A percentile compares a stretch with the other conserved stretches of the same genome.
phyloP scores from a whole-genome alignment of 2,888 invertebrate species.

The Pristionchus exspectatus region DNA sequence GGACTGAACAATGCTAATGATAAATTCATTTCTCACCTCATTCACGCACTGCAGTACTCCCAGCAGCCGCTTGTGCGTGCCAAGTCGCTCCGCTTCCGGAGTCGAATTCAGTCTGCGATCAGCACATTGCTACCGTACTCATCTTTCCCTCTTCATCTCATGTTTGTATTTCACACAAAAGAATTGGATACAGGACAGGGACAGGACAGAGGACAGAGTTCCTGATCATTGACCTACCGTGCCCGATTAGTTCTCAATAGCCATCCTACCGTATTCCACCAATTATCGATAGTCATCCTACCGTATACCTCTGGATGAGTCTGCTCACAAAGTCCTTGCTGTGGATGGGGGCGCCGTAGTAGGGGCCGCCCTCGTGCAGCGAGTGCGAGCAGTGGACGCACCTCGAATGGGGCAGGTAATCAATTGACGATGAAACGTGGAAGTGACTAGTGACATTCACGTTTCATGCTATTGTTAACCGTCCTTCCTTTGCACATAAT shows the following conservation, averaged over 20 bases:
- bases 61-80: constrained; percentile 87
- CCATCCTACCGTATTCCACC: background rate
- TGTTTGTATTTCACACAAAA: too few species aligned
- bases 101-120: constrained; percentile 64
- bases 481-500: too few species aligned
- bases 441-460: background rate
- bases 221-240: background rate
- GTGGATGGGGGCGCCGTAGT: constrained; percentile 93
- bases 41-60: constrained; percentile 88
- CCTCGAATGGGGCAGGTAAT: constrained; percentile 40
- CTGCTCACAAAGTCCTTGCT: constrained; percentile 86
- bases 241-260: background rate
- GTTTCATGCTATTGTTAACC: background rate
- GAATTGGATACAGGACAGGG: too few species aligned
- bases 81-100: constrained; percentile 81
- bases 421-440: background rate
- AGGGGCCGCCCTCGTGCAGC: constrained; percentile 90
- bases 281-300: background rate
- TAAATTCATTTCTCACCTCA: constrained; percentile 76
- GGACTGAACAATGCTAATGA: too few species aligned
- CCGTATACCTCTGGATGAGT: constrained; percentile 81
- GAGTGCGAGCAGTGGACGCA: constrained; percentile 72
- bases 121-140: too few species aligned
- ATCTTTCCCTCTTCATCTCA: too few species aligned
- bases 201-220: too few species aligned